Evolutionary conservation across 2,113 vertebrate genomes (phyloP), one percentile per base, ranked within the genome.

Genomic region (Pavo muticus): DNA sequence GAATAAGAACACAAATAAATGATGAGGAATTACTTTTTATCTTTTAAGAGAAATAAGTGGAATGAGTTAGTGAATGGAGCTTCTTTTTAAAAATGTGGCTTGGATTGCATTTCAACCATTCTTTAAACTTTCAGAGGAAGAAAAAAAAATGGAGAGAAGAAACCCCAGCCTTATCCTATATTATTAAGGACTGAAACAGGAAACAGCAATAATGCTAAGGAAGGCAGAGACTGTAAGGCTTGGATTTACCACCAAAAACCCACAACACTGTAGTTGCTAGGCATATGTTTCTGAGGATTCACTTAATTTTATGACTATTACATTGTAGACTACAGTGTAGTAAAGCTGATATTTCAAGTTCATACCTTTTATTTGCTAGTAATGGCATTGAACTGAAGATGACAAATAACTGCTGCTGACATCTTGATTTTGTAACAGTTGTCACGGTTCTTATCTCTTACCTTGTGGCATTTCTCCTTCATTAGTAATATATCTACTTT

Each of bases 131-230:
- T 48, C 68, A 89, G 87, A 3, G 17, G 7, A 10, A 44, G 16
- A 7, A 25, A 94, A 71, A 61, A 15, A 39, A 42, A 44, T 14
- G n/a, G 2, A 68, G 21, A 69, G 14, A 84, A 91, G 48, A 84
- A 97, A 96, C 76, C 37, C 37, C 60, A 79, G 67, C 30, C 68
- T 95, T 95, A 86, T 91, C 80, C 90, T 94, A 44, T 91, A 97
- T 96, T 95, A 97, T 92, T 95, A 93, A 97, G 96, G 88, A 95
- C 93, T 87, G 45, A 97, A 97, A 97, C 90, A 97, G 97, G 95
- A 97, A 97, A 97, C 95, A 96, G 96, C 96, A 97, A 94, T 89
- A 95, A 94, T 97, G 86, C 95, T 97, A 95, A 84, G 80, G 96
- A 92, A 96, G 89, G 95, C 70, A 94, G 87, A 73, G 84, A 97